Base-by-base conservation (phyloP, 1,140 invertebrate genomes). In the Bombus superbus region DNA sequence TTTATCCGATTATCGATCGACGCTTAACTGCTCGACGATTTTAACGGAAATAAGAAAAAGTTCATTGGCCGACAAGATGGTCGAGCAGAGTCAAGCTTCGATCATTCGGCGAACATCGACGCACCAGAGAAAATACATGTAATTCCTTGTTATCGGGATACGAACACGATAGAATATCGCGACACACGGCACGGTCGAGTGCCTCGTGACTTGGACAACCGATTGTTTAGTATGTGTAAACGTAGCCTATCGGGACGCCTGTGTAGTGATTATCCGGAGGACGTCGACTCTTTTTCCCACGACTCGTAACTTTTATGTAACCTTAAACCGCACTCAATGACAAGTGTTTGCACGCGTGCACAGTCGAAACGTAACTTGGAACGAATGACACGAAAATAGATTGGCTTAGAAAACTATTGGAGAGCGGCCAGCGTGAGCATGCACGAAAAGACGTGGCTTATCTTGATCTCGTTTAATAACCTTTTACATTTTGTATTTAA, bases 341-440 rank as follows among this genome's bases (percentile, higher is more conserved):
- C 22, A 15, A 15, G 28, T 15, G 2, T 85, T 75, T 25, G n/a
- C 8, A 22, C 53, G 57, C 57, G 76, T 47, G 66, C 15, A 10
- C 22, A 53, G 22, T 3, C 22, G 28, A 28, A 72, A 68, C 62
- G 59, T 62, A 35, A 28, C 77, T 35, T 4, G 53, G 25, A 35
- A 1, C 44, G 5, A 47, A 18, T n/a, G 25, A n/a, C 32, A 9
- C 71, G 62, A 74, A 85, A 85, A 85, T 85, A 85, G 77, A 81
- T 47, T 47, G 38, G 38, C 18, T 25, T 3, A 80, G 42, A 57
- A 35, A 72, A 57, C 42, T 62, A 69, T 74, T 85, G 84, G 84
- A 75, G 2, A 9, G 35, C 11, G 6, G 84, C 84, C 84, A 85
- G 38, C 0, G 5, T 25, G 35, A 18, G 5, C 10, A 44, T 32